Evolutionary conservation across 2,888 invertebrate species (phyloP), one percentile per base, ranked within the genome.

Genomic region (Nomada flava): DNA sequence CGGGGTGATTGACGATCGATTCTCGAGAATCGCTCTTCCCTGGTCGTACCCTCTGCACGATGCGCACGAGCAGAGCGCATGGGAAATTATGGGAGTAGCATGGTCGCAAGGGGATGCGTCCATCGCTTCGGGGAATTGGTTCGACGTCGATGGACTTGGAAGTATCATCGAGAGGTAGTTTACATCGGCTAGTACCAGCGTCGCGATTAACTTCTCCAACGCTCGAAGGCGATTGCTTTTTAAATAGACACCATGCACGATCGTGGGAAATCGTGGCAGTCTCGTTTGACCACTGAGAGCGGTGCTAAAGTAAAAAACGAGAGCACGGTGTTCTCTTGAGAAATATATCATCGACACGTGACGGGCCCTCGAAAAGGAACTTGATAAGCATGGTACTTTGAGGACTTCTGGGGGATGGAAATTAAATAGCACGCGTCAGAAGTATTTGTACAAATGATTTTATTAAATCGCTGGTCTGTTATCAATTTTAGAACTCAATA

Each of bases 121-220:
- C 72, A 78, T 81, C 88, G 90, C 91, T 90, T 87, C 88, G 70
- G 89, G 91, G 90, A 90, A 90, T 90, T 89, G 88, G 83, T 87
- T 83, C 72, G 76, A 83, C 86, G 83, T 88, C 88, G 86, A 77
- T 76, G 83, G 80, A 86, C 82, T 69, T 85, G 82, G 81, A 87
- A 90, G 92, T 79, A 91, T 90, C 91, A 91, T 92, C 91, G 91
- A 91, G 90, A 89, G 89, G 90, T 91, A 85, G 91, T 91, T 91
- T 89, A 89, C 91, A 91, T 90, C 89, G 84, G 76, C 84, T 84
- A 88, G 86, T 87, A 84, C 76, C 85, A 84, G 86, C 87, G 64
- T 87, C 88, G 88, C 89, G 91, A 92, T 92, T 91, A 91, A 90
- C 89, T 92, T 90, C 90, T 89, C 88, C 88, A 86, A 86, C 89